Base-by-base conservation (phyloP, 30 jellyfish, hydroid and myxozoan species). In the Clytia hemisphaerica region DNA sequence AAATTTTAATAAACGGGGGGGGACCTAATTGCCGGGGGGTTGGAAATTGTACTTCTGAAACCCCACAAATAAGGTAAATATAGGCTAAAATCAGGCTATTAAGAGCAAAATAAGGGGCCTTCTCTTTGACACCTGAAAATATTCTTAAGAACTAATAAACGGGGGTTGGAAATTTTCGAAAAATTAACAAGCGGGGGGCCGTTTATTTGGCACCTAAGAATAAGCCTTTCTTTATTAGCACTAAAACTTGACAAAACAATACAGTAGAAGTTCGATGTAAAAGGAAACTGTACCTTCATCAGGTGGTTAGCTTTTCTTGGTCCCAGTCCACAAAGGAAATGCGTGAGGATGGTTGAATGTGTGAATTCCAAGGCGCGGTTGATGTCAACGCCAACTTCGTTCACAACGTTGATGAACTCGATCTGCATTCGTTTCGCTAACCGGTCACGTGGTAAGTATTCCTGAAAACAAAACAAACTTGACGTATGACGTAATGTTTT, bases 281-380 rank as follows among this genome's bases (percentile, higher is more conserved):
- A 10, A 10, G n/a, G 53, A 12, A 42, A 36, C 29, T 53, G 0
- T 26, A 89, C 98, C 92, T 80, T 89, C 7, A 91, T 71, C 28
- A 91, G 89, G 69, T 91, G 79, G 18, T 89, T 94, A 6, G 94
- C 99, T 46, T 91, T 91, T 37, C 95, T 72, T 25, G 99, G 94
- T 2, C 99, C 99, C 88, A 91, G 69, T 14, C 99, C 99, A 72
- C 95, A 91, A 22, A 91, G 67, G 73, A 82, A 91, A 63, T 79
- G 94, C 16, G 81, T 61, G 29, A 81, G 77, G 2, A 67, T 89
- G 14, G 99, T 94, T 24, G 72, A 78, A 69, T 83, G 94, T 0
- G 94, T 69, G 27, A 75, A 77, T 12, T 91, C 95, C 14, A 83
- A 67, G 1, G 93, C 94, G 16, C 95, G 71, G 53, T 91, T 83